A percentile compares a stretch with the other conserved stretches of the same genome.
phyloP scores from a whole-genome alignment of 2,888 invertebrate genomes.

The Mimumesa dahlbomi region DNA sequence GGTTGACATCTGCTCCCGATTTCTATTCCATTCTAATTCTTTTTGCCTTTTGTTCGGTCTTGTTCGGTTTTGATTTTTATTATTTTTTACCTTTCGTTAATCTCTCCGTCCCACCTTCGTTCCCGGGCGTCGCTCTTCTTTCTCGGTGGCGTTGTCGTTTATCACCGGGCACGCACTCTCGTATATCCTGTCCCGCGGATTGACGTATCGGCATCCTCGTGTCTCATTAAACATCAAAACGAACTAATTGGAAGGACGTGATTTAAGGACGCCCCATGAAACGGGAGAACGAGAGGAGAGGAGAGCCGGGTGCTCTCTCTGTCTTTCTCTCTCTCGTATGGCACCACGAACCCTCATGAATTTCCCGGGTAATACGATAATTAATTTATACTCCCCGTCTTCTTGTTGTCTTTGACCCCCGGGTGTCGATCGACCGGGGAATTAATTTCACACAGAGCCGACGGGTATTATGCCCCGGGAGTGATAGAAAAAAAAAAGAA shows the following conservation, averaged over 20 bases:
- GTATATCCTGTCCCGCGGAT: neutral
- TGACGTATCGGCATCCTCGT: slow-evolving; percentile 18
- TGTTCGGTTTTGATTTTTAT: too few relatives aligned
- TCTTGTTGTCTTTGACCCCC: neutral
- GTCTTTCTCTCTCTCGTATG: neutral
- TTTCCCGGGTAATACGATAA: neutral
- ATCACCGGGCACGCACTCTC: neutral
- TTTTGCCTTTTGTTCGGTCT: too few relatives aligned
- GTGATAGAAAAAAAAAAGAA: neutral
- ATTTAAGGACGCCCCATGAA: slow-evolving; percentile 8
- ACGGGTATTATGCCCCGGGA: neutral
- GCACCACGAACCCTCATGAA: neutral
- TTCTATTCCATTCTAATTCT: neutral
- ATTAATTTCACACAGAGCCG: neutral
- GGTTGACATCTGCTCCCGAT: neutral
- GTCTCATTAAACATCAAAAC: slow-evolving; percentile 18
- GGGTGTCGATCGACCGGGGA: neutral
- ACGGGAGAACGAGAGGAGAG: neutral
- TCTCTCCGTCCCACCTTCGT: neutral
- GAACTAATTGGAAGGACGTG: slow-evolving; percentile 20
- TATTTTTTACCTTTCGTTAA: too few relatives aligned
- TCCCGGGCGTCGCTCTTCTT: neutral
- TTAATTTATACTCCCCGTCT: neutral
- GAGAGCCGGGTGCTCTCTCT: neutral
- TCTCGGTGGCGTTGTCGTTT: neutral